Conservation (phyloP, 1,140 invertebrate genomes). For the Kradibia gibbosae region DNA sequence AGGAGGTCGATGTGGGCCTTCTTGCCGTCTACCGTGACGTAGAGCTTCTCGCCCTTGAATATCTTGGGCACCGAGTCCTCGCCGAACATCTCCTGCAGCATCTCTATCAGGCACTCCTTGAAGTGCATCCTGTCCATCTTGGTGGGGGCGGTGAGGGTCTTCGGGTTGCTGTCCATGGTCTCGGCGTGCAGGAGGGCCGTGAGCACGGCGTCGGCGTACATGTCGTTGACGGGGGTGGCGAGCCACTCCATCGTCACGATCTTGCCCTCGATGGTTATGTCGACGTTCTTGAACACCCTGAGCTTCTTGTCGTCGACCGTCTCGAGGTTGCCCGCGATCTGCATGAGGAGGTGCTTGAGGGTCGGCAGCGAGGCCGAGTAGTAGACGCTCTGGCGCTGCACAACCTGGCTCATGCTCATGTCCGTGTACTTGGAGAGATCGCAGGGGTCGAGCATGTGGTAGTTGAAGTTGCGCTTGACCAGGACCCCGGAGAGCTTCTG, state of each 20-base stretch:
- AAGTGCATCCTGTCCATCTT: conserved; percentile 90
- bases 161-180: conserved; percentile 76
- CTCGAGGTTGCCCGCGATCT: conserved; percentile 87
- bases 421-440: conserved; percentile 98
- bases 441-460: conserved; percentile 92
- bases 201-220: conserved; percentile 97
- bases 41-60: conserved; percentile 91
- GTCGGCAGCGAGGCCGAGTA: conserved; percentile 86
- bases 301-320: conserved; percentile 82
- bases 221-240: conserved; percentile 95
- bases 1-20: conserved; percentile 89
- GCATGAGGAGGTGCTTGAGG: conserved; percentile 87
- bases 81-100: conserved; percentile 96
- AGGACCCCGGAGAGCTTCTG: conserved; percentile 92
- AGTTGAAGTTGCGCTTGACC: conserved; percentile 98
- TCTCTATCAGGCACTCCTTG: conserved; percentile 94
- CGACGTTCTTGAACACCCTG: conserved; percentile 85
- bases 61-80: conserved; percentile 95
- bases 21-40: conserved; percentile 88
- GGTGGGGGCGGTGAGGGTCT: conserved; percentile 75
- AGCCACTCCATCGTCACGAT: conserved; percentile 93
- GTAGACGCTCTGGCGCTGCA: conserved; percentile 90
- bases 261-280: conserved; percentile 87
- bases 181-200: conserved; percentile 87
- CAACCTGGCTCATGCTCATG: conserved; percentile 92